Conservation (phyloP, 2,113 vertebrate genomes). For the Oriolus oriolus region DNA sequence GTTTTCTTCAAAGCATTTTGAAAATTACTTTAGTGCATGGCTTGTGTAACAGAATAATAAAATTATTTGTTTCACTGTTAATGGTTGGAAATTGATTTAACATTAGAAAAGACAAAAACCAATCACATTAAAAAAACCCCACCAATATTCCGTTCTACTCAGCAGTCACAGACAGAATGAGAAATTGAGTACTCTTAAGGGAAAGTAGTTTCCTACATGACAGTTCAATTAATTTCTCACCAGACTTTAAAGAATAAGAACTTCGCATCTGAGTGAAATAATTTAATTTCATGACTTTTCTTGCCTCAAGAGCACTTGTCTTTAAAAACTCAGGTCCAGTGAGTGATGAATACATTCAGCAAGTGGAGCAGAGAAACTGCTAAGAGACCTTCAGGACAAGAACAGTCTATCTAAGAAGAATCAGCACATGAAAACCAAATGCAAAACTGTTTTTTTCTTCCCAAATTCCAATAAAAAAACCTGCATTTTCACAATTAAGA, state of each 20-base stretch:
- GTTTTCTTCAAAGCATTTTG: background rate
- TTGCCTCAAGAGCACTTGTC: background rate
- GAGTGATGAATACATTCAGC: background rate
- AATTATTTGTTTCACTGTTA: background rate
- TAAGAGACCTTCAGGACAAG: background rate
- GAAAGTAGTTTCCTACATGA: background rate
- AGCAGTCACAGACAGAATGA: background rate
- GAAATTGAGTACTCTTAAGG: background rate
- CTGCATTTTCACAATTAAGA: background rate
- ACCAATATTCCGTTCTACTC: background rate
- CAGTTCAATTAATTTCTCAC: background rate
- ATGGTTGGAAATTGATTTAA: background rate
- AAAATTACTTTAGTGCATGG: background rate
- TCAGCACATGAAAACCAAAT: accelerated
- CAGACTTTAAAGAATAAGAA: background rate
- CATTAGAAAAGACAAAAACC: background rate
- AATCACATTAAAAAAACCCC: accelerated
- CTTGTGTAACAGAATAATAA: background rate
- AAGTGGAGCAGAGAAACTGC: background rate
- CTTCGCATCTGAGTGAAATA: background rate
- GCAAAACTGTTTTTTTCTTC: background rate
- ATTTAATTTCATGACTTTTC: background rate
- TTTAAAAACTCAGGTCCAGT: background rate
- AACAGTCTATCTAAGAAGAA: background rate
- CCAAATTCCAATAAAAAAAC: background rate